phyloP scores from a whole-genome alignment of 2,888 invertebrate genomes.

The Erannis defoliaria region DNA sequence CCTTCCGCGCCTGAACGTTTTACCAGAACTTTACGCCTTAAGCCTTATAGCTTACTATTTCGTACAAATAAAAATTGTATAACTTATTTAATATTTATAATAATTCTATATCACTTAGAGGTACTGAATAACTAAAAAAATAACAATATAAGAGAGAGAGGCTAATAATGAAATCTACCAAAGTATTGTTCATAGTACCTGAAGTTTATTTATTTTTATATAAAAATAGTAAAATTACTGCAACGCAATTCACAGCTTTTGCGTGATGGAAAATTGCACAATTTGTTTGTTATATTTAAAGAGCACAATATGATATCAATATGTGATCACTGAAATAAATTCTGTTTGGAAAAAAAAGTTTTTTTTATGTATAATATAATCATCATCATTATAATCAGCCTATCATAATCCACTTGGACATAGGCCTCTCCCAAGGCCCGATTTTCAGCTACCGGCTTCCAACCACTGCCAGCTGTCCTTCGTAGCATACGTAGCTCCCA shows the following conservation, averaged over 20 bases:
- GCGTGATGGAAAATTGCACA: constrained; percentile 45
- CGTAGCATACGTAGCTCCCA: too few species aligned
- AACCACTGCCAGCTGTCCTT: too few species aligned
- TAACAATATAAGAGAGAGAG: constrained; percentile 37
- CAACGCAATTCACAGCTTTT: constrained; percentile 45
- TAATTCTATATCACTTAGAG: constrained; percentile 30
- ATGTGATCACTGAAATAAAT: constrained; percentile 43
- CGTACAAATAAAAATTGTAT: constrained; percentile 16
- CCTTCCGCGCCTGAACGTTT: too few species aligned
- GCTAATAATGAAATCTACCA: constrained; percentile 55
- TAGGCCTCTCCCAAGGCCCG: too few species aligned
- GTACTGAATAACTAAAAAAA: constrained; percentile 37
- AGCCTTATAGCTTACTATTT: background rate
- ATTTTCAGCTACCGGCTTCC: background rate
- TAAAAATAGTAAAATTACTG: constrained; percentile 18
- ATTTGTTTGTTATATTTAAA: constrained; percentile 39
- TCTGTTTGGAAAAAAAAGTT: constrained; percentile 34
- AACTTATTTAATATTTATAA: background rate
- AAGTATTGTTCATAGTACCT: constrained; percentile 68
- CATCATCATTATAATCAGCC: too few species aligned
- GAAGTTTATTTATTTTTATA: constrained; percentile 49
- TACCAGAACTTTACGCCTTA: too few species aligned
- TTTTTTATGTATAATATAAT: constrained; percentile 20
- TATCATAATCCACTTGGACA: too few species aligned
- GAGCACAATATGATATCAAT: constrained; percentile 39